Conservation (phyloP, 2,888 invertebrate species). For the Arrhopalites spinosus region DNA sequence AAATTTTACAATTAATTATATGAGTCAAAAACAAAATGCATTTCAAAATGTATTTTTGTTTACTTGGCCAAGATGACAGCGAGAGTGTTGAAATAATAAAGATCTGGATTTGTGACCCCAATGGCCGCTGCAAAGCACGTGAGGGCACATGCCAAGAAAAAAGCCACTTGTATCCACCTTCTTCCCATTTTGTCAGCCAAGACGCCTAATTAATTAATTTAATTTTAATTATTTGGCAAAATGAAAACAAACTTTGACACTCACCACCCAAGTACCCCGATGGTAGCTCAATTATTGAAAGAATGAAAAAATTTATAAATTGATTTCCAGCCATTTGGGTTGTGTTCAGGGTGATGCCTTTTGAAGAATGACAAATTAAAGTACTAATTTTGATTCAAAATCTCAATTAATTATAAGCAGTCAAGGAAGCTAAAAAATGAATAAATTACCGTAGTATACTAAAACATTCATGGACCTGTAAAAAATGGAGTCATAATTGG, state of each 20-base stretch:
- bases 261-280: slow-evolving; percentile 65
- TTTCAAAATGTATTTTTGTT: neutral
- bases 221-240: no score
- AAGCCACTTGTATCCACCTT: slow-evolving; percentile 62
- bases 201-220: no score
- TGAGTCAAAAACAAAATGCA: neutral
- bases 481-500: no score
- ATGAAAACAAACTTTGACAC: no score
- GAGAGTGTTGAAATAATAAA: slow-evolving; percentile 42
- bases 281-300: slow-evolving; percentile 69
- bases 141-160: slow-evolving; percentile 58
- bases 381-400: no score
- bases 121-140: slow-evolving; percentile 44
- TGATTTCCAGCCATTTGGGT: slow-evolving; percentile 66
- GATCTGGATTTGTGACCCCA: slow-evolving; percentile 41
- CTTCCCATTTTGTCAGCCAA: slow-evolving; percentile 64
- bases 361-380: neutral
- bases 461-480: slow-evolving; percentile 54
- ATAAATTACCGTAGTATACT: slow-evolving; percentile 55
- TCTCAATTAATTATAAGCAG: no score
- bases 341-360: slow-evolving; percentile 50
- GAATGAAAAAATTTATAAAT: slow-evolving; percentile 69
- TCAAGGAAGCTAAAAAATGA: no score
- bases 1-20: neutral
- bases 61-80: slow-evolving; percentile 50